Evolutionary conservation across 2,888 invertebrate species (phyloP).

Genomic region (Amiota minor): DNA sequence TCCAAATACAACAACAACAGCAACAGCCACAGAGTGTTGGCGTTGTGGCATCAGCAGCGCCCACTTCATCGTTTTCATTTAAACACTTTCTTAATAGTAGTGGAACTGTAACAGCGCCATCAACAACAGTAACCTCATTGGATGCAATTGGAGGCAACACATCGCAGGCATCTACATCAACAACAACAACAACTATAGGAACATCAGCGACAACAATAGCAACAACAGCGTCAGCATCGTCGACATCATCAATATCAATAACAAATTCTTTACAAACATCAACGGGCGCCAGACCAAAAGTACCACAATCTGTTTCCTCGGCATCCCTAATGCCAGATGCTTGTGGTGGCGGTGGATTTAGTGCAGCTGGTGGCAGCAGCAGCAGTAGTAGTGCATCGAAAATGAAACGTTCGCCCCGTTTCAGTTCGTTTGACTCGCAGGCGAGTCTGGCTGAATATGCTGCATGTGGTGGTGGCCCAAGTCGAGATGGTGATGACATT

Average conservation of each 20-base stretch:
- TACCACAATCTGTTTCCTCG: slow-evolving; percentile 73
- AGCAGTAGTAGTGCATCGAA: slow-evolving; percentile 55
- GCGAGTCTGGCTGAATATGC: slow-evolving; percentile 73
- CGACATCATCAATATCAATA: slow-evolving; percentile 33
- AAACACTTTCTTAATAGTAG: slow-evolving; percentile 87
- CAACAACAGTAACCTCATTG: slow-evolving; percentile 51
- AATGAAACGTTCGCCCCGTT: slow-evolving; percentile 73
- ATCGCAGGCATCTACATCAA: slow-evolving; percentile 36
- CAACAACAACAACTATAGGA: slow-evolving; percentile 53
- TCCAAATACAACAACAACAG: background rate
- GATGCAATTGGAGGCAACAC: slow-evolving; percentile 41
- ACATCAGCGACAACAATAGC: slow-evolving; percentile 30
- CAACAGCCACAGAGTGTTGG: slow-evolving; percentile 18
- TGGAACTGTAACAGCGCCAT: slow-evolving; percentile 64
- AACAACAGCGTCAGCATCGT: slow-evolving; percentile 36
- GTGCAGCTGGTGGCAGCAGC: slow-evolving; percentile 46
- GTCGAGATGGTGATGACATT: background rate
- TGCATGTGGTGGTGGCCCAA: slow-evolving; percentile 46
- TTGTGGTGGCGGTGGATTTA: slow-evolving; percentile 44
- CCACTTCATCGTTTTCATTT: slow-evolving; percentile 79
- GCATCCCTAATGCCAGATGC: slow-evolving; percentile 57
- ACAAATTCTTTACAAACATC: slow-evolving; percentile 62
- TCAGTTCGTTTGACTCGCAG: slow-evolving; percentile 74
- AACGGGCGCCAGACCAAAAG: slow-evolving; percentile 86
- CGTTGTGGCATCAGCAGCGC: slow-evolving; percentile 7